Conservation (phyloP, 2,888 invertebrate genomes). For the Hesperia comma region DNA sequence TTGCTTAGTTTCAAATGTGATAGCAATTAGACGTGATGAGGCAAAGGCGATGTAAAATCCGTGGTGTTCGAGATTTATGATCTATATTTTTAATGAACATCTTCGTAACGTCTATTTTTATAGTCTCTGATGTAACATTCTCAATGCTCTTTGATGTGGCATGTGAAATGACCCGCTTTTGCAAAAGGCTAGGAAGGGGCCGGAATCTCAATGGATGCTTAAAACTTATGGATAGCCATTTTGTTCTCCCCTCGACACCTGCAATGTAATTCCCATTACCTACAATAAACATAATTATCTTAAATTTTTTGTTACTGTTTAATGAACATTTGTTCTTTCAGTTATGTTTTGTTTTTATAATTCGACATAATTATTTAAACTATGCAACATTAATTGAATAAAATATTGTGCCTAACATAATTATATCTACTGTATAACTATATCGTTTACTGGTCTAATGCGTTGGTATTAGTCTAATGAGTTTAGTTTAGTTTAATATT, state of each 20-base stretch:
- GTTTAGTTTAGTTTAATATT: too few relatives aligned
- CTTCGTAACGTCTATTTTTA: conserved; percentile 2
- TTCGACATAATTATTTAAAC: too few relatives aligned
- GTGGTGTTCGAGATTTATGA: conserved; percentile 16
- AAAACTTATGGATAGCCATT: neutral
- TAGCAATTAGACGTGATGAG: conserved; percentile 18
- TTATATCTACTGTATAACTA: too few relatives aligned
- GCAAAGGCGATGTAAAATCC: conserved; percentile 7
- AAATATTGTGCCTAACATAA: too few relatives aligned
- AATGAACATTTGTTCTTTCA: neutral
- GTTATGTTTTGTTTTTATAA: too few relatives aligned
- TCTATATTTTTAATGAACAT: conserved; percentile 17
- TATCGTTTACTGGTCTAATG: too few relatives aligned
- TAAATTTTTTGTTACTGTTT: neutral
- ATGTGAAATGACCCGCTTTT: conserved; percentile 1
- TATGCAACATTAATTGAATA: too few relatives aligned
- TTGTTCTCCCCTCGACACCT: neutral
- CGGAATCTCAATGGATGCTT: conserved; percentile 2
- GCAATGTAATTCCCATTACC: neutral
- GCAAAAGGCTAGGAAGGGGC: neutral
- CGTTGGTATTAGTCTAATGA: too few relatives aligned
- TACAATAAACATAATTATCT: neutral
- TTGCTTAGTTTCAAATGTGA: conserved; percentile 7
- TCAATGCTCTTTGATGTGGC: conserved; percentile 2
- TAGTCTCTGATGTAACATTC: neutral